phyloP scores from a whole-genome alignment of 1,140 invertebrate genomes.

The Asobara japonica region DNA sequence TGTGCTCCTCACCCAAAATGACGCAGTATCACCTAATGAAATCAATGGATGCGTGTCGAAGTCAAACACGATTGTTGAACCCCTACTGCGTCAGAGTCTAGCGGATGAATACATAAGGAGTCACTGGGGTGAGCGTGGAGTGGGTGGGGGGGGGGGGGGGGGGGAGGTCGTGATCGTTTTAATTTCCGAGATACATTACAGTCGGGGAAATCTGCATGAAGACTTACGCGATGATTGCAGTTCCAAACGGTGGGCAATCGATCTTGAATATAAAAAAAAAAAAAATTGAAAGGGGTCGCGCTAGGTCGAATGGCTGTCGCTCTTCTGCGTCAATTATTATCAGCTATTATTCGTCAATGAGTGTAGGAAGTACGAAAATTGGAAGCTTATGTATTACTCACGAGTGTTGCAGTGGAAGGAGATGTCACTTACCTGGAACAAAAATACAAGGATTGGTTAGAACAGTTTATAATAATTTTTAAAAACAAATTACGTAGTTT shows the following conservation, averaged over 20 bases:
- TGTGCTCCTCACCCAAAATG: slow-evolving; percentile 22
- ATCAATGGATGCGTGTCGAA: slow-evolving; percentile 51
- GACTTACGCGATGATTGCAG: slow-evolving; percentile 17
- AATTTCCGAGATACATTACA: slow-evolving; percentile 56
- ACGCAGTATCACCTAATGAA: slow-evolving; percentile 56
- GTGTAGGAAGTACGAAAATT: slow-evolving; percentile 23
- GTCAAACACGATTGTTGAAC: slow-evolving; percentile 45
- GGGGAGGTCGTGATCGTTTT: slow-evolving; percentile 41
- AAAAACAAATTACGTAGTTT: too few species aligned
- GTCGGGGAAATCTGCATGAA: slow-evolving; percentile 36
- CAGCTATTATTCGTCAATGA: slow-evolving; percentile 10
- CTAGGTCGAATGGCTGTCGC: slow-evolving; percentile 36
- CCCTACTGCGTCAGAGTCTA: slow-evolving; percentile 23
- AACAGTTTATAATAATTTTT: too few species aligned
- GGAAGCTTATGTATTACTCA: slow-evolving; percentile 20
- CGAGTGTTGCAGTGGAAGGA: slow-evolving; percentile 7
- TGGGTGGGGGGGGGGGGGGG: slow-evolving; percentile 27
- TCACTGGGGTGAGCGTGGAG: background rate
- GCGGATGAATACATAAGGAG: slow-evolving; percentile 14
- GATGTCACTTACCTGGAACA: slow-evolving; percentile 53
- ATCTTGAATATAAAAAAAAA: slow-evolving; percentile 21
- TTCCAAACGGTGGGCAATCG: slow-evolving; percentile 17
- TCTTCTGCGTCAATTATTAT: slow-evolving; percentile 29
- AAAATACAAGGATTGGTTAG: too few species aligned
- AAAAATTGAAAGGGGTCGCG: slow-evolving; percentile 30